phyloP scores from a whole-genome alignment of 2,888 invertebrate genomes.

The Eupithecia pulchellata region DNA sequence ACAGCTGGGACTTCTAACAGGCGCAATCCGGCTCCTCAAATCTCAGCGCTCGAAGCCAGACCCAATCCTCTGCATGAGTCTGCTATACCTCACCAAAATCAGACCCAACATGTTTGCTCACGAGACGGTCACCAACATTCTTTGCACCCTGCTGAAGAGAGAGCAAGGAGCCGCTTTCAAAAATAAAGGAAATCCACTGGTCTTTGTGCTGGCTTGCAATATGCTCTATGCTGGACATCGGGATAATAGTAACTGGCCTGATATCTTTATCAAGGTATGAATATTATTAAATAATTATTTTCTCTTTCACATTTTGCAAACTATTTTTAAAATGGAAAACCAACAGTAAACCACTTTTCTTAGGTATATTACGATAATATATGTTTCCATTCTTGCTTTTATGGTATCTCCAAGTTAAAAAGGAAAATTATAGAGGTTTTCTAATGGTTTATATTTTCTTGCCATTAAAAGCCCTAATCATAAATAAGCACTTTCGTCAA shows the following conservation, averaged over 20 bases:
- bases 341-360: not conserved
- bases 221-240: slow-evolving; percentile 92
- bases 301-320: not conserved
- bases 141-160: slow-evolving; percentile 92
- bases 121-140: slow-evolving; percentile 90
- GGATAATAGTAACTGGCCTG: slow-evolving; percentile 95
- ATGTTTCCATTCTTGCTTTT: not conserved
- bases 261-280: slow-evolving; percentile 93
- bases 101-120: slow-evolving; percentile 91
- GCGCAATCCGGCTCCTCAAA: slow-evolving; percentile 92
- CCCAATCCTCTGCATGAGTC: slow-evolving; percentile 89
- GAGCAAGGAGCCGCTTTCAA: slow-evolving; percentile 90
- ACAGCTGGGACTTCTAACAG: slow-evolving; percentile 92
- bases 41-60: slow-evolving; percentile 94
- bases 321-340: not conserved
- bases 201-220: slow-evolving; percentile 93
- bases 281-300: not conserved
- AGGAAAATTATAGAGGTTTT: not conserved
- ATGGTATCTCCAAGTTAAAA: not conserved
- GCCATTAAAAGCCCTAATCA: not conserved
- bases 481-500: not conserved
- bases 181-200: slow-evolving; percentile 91
- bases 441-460: not conserved
- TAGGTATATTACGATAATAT: not conserved
- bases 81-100: slow-evolving; percentile 92